A percentile compares a stretch with the other conserved stretches of the same genome.
These are phyloP conservation scores for Lepus townsendii DNA, from an alignment of 2,797 vertebrate species.

Conservation along the genomic window DNA sequence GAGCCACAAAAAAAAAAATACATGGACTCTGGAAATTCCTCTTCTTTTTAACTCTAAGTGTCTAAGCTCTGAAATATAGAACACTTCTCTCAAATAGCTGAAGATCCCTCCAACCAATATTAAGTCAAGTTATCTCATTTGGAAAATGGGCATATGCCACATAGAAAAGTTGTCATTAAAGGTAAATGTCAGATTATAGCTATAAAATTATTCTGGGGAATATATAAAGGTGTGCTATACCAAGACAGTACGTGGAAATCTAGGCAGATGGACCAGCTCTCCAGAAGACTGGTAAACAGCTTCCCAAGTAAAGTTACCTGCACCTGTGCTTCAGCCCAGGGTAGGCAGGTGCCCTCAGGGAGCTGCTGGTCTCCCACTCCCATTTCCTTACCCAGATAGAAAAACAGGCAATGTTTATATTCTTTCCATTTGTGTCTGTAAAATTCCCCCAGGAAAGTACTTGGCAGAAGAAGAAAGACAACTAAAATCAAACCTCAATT, in stretches of 20 bases:
- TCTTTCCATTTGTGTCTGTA: constrained; percentile 61
- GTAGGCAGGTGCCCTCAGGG: background rate
- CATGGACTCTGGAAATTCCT: background rate
- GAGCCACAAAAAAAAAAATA: too few relatives aligned
- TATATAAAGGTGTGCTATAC: background rate
- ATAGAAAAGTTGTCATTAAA: background rate
- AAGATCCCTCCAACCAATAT: background rate
- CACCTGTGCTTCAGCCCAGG: background rate
- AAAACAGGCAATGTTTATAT: constrained; percentile 7
- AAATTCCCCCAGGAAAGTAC: constrained; percentile 24
- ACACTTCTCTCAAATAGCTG: background rate
- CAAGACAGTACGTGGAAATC: background rate
- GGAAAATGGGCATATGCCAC: background rate
- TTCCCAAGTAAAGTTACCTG: background rate
- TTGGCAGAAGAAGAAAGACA: constrained; percentile 31
- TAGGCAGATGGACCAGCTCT: background rate
- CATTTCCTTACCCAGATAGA: background rate
- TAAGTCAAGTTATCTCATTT: background rate
- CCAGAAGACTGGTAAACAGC: background rate
- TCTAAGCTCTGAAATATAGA: background rate
- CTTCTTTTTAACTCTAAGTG: too few relatives aligned
- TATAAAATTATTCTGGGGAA: background rate
- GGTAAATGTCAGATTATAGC: background rate
- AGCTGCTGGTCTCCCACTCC: background rate
- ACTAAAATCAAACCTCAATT: constrained; percentile 64